A percentile compares a stretch with the other conserved stretches of the same genome.
Evolutionary conservation across 2,797 vertebrate genomes (phyloP).

Genomic region (Capromys pilorides): DNA sequence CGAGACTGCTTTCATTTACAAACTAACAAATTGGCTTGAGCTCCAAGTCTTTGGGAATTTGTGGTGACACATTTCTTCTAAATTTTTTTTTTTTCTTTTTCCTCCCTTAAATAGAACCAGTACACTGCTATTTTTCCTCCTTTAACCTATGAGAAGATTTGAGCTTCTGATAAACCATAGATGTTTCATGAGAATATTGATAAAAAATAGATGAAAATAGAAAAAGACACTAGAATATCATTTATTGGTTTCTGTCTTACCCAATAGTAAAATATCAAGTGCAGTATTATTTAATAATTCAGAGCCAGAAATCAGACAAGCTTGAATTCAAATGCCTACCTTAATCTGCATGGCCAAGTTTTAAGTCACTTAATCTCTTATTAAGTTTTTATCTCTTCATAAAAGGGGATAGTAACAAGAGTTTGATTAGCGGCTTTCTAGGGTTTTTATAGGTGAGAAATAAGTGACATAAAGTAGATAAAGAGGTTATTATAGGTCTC

Average conservation of each 20-base stretch:
- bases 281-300: conserved; percentile 14
- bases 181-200: conserved; percentile 37
- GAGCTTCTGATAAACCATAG: conserved; percentile 47
- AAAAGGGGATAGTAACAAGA: background rate
- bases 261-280: background rate
- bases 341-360: background rate
- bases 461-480: background rate
- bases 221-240: background rate
- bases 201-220: conserved; percentile 3
- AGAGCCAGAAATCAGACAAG: background rate
- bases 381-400: background rate
- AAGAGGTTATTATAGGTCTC: background rate
- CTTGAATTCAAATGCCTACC: background rate
- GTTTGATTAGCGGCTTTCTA: background rate
- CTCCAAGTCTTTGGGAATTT: conserved; percentile 55
- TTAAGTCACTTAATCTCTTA: conserved; percentile 48
- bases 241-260: conserved; percentile 1
- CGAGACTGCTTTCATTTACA: conserved; percentile 64
- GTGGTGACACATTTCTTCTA: conserved; percentile 59
- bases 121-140: background rate
- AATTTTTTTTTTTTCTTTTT: conserved; percentile 49
- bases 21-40: conserved; percentile 61
- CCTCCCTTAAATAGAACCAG: background rate
- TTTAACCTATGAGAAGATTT: conserved; percentile 60
- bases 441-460: background rate